Evolutionary conservation across 2,113 vertebrate species (phyloP).

Genomic region (Oncorhynchus kisutch): DNA sequence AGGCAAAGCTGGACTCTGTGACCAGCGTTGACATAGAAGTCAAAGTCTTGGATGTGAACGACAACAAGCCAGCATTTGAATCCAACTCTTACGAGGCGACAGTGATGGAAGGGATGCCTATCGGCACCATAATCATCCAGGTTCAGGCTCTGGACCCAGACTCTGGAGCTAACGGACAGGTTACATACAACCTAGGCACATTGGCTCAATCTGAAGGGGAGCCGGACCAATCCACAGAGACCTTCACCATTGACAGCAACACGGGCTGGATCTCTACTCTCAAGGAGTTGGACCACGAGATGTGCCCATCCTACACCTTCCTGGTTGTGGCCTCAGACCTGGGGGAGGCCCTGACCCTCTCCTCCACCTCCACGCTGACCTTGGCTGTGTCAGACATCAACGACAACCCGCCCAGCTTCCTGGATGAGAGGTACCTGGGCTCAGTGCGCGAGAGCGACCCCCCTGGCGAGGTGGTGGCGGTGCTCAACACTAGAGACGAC

Average conservation of each 20-base stretch:
- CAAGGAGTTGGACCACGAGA: conserved; percentile 91
- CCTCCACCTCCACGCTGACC: conserved; percentile 83
- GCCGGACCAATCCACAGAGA: conserved; percentile 70
- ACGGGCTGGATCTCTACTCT: conserved; percentile 93
- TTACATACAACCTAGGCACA: conserved; percentile 83
- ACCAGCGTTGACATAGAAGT: conserved; percentile 85
- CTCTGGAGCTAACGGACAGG: conserved; percentile 90
- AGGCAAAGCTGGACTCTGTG: conserved; percentile 85
- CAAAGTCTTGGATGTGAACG: conserved; percentile 90
- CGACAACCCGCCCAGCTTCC: conserved; percentile 87
- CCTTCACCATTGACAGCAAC: conserved; percentile 88
- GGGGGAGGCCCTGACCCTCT: conserved; percentile 85
- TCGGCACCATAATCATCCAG: conserved; percentile 87
- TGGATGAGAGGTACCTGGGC: conserved; percentile 84
- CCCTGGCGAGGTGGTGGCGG: conserved; percentile 91
- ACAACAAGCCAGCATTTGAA: conserved; percentile 93
- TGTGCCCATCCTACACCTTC: conserved; percentile 82
- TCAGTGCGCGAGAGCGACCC: conserved; percentile 89
- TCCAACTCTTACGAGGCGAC: conserved; percentile 81
- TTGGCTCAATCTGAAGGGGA: conserved; percentile 68
- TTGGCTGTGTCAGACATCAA: conserved; percentile 90
- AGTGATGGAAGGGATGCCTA: conserved; percentile 89
- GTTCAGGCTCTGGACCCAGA: conserved; percentile 86
- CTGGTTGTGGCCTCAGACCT: conserved; percentile 90
- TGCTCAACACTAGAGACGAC: conserved; percentile 90